Conservation (phyloP, 2,797 vertebrate species). For the Phataginus tetradactyla region DNA sequence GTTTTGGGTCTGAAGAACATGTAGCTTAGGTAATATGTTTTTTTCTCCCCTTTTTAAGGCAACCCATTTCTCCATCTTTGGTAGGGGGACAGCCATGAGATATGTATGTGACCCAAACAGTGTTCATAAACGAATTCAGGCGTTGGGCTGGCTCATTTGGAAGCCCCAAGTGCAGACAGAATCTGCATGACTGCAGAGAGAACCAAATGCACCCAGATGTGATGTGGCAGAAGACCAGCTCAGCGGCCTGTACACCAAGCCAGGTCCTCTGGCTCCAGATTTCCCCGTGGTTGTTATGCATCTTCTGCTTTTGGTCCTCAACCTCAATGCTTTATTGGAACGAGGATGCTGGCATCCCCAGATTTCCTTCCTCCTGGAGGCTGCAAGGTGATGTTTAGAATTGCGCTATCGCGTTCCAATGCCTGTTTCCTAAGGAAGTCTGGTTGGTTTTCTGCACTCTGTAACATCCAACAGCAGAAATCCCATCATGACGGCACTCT, state of each 20-base stretch:
- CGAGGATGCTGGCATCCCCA: not conserved
- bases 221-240: not conserved
- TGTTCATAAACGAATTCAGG: not conserved
- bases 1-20: not conserved
- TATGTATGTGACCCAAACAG: not conserved
- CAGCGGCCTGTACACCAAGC: not conserved
- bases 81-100: not conserved
- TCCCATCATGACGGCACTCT: not conserved
- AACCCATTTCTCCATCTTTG: not conserved
- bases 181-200: not conserved
- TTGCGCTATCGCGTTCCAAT: not conserved
- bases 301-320: not conserved
- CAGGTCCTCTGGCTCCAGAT: not conserved
- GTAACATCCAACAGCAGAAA: not conserved
- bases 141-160: not conserved
- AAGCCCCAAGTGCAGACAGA: not conserved
- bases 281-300: accelerated
- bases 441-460: not conserved
- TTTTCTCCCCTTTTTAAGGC: not conserved
- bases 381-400: not conserved
- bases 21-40: not conserved
- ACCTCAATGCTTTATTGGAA: not conserved
- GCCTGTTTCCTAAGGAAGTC: not conserved
- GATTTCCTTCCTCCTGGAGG: not conserved
- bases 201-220: not conserved